Evolutionary conservation across 2,888 invertebrate species (phyloP).

Genomic region (Mactromeris polynyma): DNA sequence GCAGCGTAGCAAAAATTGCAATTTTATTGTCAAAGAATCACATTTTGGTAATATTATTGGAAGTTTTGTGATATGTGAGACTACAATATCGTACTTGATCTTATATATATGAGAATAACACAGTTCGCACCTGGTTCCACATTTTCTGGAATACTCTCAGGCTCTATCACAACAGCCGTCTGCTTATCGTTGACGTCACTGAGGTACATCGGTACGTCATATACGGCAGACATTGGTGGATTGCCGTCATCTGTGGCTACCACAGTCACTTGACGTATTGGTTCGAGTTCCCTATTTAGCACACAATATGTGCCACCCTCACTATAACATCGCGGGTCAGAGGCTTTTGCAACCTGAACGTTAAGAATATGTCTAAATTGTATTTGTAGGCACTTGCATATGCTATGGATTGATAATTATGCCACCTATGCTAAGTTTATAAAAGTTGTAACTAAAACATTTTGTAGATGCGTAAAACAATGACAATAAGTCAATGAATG

Average conservation of each 20-base stretch:
- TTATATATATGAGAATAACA: background rate
- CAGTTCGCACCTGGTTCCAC: conserved; percentile 62
- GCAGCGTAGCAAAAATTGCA: no score
- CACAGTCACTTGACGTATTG: conserved; percentile 66
- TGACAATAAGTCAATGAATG: no score
- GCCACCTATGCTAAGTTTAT: no score
- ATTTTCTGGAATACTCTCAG: conserved; percentile 66
- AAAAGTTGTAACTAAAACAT: no score
- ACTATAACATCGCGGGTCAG: conserved; percentile 66
- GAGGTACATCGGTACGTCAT: conserved; percentile 70
- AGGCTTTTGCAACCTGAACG: conserved; percentile 67
- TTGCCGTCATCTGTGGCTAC: conserved; percentile 71
- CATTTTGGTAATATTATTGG: no score
- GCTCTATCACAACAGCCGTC: conserved; percentile 57
- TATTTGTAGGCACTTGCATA: no score
- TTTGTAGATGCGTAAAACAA: no score
- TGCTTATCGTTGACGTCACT: conserved; percentile 75
- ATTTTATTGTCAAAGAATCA: no score
- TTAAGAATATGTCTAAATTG: background rate
- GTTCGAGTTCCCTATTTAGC: conserved; percentile 69
- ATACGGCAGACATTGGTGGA: conserved; percentile 71
- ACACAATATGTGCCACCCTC: conserved; percentile 71
- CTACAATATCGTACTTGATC: background rate
- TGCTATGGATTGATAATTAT: no score
- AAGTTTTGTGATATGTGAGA: background rate